These are phyloP conservation scores for Naso thynnoides DNA, from an alignment of 2,797 vertebrate species.

Conservation along the genomic window DNA sequence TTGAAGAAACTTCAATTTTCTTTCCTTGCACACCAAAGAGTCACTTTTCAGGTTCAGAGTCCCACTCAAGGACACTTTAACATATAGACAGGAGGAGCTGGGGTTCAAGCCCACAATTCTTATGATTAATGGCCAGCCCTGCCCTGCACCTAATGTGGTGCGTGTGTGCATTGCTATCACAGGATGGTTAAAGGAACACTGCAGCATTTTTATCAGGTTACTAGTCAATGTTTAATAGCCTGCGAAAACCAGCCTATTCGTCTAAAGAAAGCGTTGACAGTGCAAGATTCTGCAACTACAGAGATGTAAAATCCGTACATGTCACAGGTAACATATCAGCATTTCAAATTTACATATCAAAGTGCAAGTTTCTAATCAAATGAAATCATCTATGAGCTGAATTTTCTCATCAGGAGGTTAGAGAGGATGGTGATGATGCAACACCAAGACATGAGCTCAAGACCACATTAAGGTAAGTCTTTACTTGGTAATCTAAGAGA, in stretches of 20 bases:
- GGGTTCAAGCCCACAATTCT: conserved; percentile 19
- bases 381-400: no score
- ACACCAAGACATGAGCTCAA: no score
- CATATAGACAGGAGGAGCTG: conserved; percentile 13
- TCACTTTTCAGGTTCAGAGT: conserved; percentile 8
- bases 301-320: no score
- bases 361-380: no score
- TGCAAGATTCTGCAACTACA: no score
- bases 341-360: no score
- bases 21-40: neutral
- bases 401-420: no score
- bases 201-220: neutral
- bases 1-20: neutral
- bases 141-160: conserved; percentile 1
- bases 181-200: conserved; percentile 7
- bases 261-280: no score
- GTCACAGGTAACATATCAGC: no score
- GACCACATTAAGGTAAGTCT: no score
- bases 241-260: neutral
- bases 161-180: neutral
- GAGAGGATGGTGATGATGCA: no score
- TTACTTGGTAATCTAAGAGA: no score
- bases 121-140: conserved; percentile 37
- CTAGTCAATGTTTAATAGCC: neutral
- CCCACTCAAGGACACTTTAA: conserved; percentile 38